phyloP scores from a whole-genome alignment of 2,113 vertebrate genomes.

The Equus przewalskii region DNA sequence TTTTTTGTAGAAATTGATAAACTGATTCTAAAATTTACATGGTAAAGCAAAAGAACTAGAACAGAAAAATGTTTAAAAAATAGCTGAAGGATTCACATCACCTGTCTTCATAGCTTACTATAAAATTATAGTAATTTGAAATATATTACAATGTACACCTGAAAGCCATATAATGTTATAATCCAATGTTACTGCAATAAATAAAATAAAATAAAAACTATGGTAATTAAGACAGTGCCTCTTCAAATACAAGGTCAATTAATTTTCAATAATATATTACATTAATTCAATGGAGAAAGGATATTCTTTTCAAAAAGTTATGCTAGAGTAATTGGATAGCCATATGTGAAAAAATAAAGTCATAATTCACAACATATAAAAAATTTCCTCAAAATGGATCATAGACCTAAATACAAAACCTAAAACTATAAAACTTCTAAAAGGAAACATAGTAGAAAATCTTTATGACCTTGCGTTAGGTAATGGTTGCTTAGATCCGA shows the following conservation, averaged over 20 bases:
- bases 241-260: not conserved
- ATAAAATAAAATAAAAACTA: not conserved
- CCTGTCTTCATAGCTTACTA: not conserved
- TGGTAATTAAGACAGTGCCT: not conserved
- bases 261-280: not conserved
- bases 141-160: too few relatives aligned
- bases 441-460: not conserved
- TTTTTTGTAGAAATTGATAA: not conserved
- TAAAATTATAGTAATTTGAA: not conserved
- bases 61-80: not conserved
- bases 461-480: not conserved
- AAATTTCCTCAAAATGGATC: not conserved
- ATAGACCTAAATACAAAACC: not conserved
- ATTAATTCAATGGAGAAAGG: not conserved
- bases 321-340: not conserved
- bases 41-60: not conserved
- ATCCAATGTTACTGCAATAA: too few relatives aligned
- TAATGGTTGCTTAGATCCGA: not conserved
- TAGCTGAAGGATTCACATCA: not conserved
- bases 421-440: not conserved
- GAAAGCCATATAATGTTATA: too few relatives aligned
- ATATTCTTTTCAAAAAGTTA: not conserved
- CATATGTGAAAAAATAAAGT: not conserved
- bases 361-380: not conserved
- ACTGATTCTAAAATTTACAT: not conserved